Percentiles rank a stretch among this genome's conserved stretches.
These are phyloP conservation scores for Eulithis prunata DNA, from an alignment of 2,888 invertebrate genomes.

Conservation along the genomic window DNA sequence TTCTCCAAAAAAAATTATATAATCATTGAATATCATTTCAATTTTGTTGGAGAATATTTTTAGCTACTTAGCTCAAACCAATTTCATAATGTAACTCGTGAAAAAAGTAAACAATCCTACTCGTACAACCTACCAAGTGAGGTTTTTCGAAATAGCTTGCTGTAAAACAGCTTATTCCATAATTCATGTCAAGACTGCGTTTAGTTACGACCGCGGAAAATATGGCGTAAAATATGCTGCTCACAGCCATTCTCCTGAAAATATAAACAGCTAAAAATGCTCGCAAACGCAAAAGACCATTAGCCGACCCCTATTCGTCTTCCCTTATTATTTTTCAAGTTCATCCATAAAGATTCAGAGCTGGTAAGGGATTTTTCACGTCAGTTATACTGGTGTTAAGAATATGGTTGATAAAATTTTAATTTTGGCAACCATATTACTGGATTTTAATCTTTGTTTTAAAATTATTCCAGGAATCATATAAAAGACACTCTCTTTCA, in stretches of 20 bases:
- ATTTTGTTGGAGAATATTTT: no score
- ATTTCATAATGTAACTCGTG: no score
- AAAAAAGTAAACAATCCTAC: no score
- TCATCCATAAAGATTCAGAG: constrained; percentile 38
- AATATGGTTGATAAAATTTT: not conserved
- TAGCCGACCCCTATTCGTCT: constrained; percentile 45
- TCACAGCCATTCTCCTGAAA: constrained; percentile 21
- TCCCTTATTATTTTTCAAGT: constrained; percentile 46
- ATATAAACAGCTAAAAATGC: constrained; percentile 40
- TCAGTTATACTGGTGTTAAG: not conserved
- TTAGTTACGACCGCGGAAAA: constrained; percentile 19
- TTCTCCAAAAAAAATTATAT: no score
- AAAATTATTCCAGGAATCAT: no score
- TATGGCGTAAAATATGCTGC: constrained; percentile 19
- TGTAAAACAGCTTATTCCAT: constrained; percentile 13
- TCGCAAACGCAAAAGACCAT: constrained; percentile 39
- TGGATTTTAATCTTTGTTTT: no score
- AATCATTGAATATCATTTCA: no score
- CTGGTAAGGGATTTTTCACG: constrained; percentile 4
- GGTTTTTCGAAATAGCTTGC: constrained; percentile 1
- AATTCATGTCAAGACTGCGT: constrained; percentile 17
- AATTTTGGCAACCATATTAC: no score
- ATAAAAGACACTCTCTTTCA: no score
- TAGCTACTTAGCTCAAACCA: no score
- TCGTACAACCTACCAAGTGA: not conserved